Base-by-base conservation (phyloP, 2,113 vertebrate species). In the Cepphus grylle region DNA sequence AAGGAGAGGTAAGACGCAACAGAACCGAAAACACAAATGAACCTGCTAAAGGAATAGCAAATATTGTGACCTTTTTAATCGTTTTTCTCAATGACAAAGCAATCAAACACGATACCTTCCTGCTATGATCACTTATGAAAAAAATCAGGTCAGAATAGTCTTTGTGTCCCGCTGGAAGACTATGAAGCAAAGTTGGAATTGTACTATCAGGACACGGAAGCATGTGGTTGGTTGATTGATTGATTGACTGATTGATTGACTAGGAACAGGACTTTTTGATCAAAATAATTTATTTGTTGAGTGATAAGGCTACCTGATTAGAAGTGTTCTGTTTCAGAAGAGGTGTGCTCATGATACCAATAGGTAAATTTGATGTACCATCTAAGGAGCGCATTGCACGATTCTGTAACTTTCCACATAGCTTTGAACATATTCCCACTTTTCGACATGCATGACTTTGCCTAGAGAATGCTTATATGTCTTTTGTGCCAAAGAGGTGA, bases 1-100 rank as follows among this genome's bases (percentile, higher is more conserved):
- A 94, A 91, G 61, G 3, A 96, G 47, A 96, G 95, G 96, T 95
- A 93, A 95, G 92, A 47, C 38, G 71, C 55, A 26, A 67, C 0
- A 67, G 49, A 91, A 76, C 47, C 66, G 49, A 86, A 83, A 91
- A 55, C 12, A 40, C 19, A 47, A 74, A 79, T 19, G 2, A 83
- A 43, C 12, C 29, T 56, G 47, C 67, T 83, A 77, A 77, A 86
- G 73, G 92, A 71, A 77, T 0, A 93, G 43, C 59, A 91, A 30
- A 32, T n/a, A 11, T 26, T 56, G 15, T 7, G 42, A 34, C 16
- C 36, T 92, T 65, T 80, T 4, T 1, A 76, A 70, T 32, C 0
- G 11, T n/a, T 77, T 62, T 86, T 63, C 66, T 82, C 55, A 55
- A 55, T 63, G 13, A 45, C 45, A 90, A 94, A 55, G 43, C 80